phyloP scores from a whole-genome alignment of 2,888 invertebrate genomes.

The Lasioglossum vierecki region DNA sequence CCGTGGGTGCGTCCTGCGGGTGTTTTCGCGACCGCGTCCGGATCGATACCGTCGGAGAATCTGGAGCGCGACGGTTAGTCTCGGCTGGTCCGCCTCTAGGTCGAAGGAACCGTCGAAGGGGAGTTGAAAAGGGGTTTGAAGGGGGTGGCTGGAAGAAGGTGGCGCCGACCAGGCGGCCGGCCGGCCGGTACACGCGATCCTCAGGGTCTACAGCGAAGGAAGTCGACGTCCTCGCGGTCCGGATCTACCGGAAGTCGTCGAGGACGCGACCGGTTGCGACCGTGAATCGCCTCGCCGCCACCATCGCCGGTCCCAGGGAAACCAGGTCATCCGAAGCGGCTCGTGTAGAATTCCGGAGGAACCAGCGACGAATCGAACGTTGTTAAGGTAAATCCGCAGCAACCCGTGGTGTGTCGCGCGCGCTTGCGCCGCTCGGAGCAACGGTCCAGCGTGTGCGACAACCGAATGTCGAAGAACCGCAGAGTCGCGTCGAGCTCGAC shows the following conservation, averaged over 20 bases:
- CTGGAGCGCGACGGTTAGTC: slow-evolving; percentile 9
- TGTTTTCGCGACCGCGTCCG: slow-evolving; percentile 29
- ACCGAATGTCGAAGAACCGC: background rate
- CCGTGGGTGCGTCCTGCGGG: slow-evolving; percentile 48
- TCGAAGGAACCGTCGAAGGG: background rate
- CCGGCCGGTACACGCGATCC: background rate
- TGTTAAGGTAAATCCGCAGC: slow-evolving; percentile 38
- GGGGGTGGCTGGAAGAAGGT: background rate
- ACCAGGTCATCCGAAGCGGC: slow-evolving; percentile 35
- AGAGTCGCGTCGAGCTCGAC: background rate
- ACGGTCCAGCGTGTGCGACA: slow-evolving; percentile 42
- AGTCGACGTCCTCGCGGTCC: background rate
- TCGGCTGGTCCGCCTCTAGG: background rate
- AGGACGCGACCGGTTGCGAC: slow-evolving; percentile 23
- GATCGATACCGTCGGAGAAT: slow-evolving; percentile 17
- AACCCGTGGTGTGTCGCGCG: slow-evolving; percentile 21
- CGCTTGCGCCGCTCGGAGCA: slow-evolving; percentile 42
- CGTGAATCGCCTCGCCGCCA: slow-evolving; percentile 12
- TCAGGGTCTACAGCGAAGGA: background rate
- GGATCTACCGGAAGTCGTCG: slow-evolving; percentile 7
- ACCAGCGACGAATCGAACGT: slow-evolving; percentile 33
- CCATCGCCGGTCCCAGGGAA: background rate
- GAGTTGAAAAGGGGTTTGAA: background rate
- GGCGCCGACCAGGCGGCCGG: slow-evolving; percentile 9
- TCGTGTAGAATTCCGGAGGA: slow-evolving; percentile 29